Evolutionary conservation across 2,888 invertebrate species (phyloP).

Genomic region (Mesopsocus fuscifrons): DNA sequence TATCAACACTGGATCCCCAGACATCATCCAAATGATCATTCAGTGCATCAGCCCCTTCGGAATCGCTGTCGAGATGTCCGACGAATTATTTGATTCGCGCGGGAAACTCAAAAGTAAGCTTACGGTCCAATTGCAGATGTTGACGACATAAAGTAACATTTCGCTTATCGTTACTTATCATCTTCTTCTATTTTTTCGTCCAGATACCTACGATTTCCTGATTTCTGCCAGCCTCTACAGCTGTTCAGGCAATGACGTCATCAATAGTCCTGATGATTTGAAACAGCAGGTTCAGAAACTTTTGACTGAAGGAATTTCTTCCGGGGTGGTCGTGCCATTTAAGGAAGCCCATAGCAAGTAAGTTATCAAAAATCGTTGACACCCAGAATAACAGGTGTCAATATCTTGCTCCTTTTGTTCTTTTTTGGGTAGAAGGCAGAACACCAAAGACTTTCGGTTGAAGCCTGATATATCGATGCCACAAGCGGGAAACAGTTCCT

Average conservation of each 20-base stretch:
- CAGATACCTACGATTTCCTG: not conserved
- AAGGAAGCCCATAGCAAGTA: not conserved
- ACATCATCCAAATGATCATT: not conserved
- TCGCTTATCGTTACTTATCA: too few species aligned
- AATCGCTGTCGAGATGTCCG: not conserved
- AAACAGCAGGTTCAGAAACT: not conserved
- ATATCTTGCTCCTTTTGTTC: too few species aligned
- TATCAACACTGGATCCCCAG: not conserved
- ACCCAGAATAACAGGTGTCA: too few species aligned
- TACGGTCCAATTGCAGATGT: too few species aligned
- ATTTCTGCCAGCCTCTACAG: not conserved
- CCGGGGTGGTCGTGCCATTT: not conserved
- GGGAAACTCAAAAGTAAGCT: not conserved
- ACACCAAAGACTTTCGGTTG: too few species aligned
- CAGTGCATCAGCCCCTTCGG: not conserved
- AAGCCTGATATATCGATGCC: too few species aligned
- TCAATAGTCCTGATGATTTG: not conserved
- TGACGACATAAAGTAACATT: too few species aligned
- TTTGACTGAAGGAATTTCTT: not conserved
- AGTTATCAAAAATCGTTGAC: not conserved
- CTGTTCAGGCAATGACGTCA: not conserved
- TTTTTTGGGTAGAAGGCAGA: too few species aligned
- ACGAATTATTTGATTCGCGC: not conserved
- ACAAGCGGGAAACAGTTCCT: too few species aligned
- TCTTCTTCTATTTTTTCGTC: too few species aligned